phyloP scores from a whole-genome alignment of 1,140 invertebrate genomes.

The Drosophila kanapiae region DNA sequence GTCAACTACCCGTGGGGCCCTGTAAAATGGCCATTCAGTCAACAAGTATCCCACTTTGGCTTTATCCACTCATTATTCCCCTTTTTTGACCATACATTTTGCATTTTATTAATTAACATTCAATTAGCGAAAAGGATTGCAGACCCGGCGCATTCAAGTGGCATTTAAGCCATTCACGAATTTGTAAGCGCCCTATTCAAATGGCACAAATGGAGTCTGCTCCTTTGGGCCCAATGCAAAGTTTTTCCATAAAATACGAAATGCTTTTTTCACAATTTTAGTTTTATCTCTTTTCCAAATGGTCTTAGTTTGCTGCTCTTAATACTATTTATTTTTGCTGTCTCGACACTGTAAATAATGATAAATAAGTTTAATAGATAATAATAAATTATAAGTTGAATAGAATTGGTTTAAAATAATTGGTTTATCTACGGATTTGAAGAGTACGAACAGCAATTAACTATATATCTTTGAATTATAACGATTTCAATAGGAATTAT shows the following conservation, averaged over 20 bases:
- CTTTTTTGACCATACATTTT: constrained; percentile 19
- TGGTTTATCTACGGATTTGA: not conserved
- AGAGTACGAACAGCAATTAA: not conserved
- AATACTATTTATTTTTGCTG: not conserved
- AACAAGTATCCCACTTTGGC: constrained; percentile 50
- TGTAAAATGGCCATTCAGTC: constrained; percentile 68
- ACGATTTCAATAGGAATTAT: not conserved
- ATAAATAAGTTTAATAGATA: not conserved
- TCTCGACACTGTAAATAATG: constrained; percentile 20
- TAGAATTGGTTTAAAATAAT: no score
- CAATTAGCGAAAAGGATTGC: constrained; percentile 65
- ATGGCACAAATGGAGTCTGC: constrained; percentile 13
- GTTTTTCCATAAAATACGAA: constrained; percentile 27
- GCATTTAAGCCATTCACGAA: constrained; percentile 54
- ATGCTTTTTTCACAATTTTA: constrained; percentile 23
- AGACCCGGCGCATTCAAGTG: constrained; percentile 34
- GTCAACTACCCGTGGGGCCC: not conserved
- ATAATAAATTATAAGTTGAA: not conserved
- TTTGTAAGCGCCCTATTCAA: constrained; percentile 22
- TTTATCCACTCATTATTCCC: constrained; percentile 8
- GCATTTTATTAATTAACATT: constrained; percentile 73
- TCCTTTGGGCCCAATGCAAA: constrained; percentile 14
- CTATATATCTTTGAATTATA: not conserved
- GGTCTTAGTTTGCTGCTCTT: constrained; percentile 12
- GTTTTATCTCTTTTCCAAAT: constrained; percentile 37